These are phyloP conservation scores for Vidua macroura DNA, from an alignment of 2,113 vertebrate genomes.

Conservation along the genomic window DNA sequence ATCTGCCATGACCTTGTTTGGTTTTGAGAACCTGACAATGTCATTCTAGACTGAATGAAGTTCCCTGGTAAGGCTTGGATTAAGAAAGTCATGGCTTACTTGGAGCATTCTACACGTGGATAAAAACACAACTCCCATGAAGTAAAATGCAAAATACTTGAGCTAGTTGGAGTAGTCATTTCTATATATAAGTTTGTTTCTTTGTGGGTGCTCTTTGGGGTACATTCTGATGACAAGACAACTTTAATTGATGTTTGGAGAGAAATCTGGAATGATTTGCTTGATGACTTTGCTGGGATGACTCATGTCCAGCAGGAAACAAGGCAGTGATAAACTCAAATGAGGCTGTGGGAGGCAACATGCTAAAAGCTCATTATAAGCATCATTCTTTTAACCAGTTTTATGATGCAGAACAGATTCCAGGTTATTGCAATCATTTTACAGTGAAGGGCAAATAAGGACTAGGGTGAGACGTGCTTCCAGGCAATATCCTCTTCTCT, in stretches of 20 bases:
- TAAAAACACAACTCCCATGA: not conserved
- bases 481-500: not conserved
- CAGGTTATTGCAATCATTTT: not conserved
- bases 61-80: not conserved
- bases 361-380: not conserved
- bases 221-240: not conserved
- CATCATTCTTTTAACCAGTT: not conserved
- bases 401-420: not conserved
- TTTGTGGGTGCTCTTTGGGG: not conserved
- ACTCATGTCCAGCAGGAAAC: conserved; percentile 12
- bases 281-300: not conserved
- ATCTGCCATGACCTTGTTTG: not conserved
- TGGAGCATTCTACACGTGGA: not conserved
- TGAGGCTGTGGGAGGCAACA: conserved; percentile 6
- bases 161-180: not conserved
- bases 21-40: not conserved
- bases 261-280: not conserved
- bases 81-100: not conserved
- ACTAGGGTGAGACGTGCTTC: not conserved
- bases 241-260: not conserved
- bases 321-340: conserved; percentile 20
- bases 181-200: not conserved
- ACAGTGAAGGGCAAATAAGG: not conserved
- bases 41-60: not conserved
- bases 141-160: not conserved